phyloP scores from a whole-genome alignment of 2,888 invertebrate species.

The Platypus cylindrus region DNA sequence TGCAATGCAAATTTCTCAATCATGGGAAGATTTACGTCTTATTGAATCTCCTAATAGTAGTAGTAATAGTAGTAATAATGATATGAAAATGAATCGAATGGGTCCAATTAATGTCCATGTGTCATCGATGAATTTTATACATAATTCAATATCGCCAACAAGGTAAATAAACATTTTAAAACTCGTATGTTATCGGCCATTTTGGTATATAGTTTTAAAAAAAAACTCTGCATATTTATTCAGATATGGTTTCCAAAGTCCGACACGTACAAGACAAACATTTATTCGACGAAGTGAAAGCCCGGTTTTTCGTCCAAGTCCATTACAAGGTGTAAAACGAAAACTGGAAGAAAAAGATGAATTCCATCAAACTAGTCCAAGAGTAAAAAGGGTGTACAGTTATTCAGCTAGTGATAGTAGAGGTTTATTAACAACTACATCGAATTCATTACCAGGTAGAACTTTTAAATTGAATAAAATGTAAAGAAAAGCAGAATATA shows the following conservation, averaged over 20 bases:
- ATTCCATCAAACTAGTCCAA: constrained; percentile 32
- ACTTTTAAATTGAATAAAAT: no score
- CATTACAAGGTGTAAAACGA: constrained; percentile 49
- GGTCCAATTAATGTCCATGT: constrained; percentile 38
- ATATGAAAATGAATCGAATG: no score
- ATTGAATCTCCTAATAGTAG: constrained; percentile 40
- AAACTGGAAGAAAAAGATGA: constrained; percentile 45
- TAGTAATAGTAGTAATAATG: no score
- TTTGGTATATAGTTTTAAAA: not conserved
- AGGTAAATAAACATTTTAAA: constrained; percentile 11
- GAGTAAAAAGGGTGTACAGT: constrained; percentile 36
- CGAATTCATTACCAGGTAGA: constrained; percentile 30
- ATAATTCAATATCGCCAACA: constrained; percentile 33
- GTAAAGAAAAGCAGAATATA: not conserved
- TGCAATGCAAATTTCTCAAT: constrained; percentile 88
- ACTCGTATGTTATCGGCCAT: not conserved
- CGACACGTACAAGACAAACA: constrained; percentile 50
- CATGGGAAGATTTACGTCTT: constrained; percentile 81
- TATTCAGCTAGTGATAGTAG: constrained; percentile 27
- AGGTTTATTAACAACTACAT: constrained; percentile 33
- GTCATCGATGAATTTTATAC: constrained; percentile 29
- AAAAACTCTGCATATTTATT: no score
- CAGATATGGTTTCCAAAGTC: constrained; percentile 37
- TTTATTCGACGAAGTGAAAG: constrained; percentile 77
- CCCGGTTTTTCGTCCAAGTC: constrained; percentile 65